phyloP scores from a whole-genome alignment of 1,140 invertebrate species.

The Ceratina australensis region DNA sequence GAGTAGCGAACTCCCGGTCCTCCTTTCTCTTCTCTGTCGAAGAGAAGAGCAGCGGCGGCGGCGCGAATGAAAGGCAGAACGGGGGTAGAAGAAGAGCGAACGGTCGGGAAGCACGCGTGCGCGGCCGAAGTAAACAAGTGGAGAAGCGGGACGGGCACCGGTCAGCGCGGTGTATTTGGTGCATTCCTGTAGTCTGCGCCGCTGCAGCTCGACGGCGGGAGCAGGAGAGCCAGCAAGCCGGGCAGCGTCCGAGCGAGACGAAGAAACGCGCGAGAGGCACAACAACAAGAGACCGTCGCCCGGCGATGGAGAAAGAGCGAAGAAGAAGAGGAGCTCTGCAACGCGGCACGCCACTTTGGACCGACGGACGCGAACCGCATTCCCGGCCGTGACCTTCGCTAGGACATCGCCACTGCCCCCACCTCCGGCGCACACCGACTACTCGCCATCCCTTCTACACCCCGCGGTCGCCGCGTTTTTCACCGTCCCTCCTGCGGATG shows the following conservation, averaged over 20 bases:
- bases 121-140: slow-evolving; percentile 74
- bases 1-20: slow-evolving; percentile 1
- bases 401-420: slow-evolving; percentile 79
- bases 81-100: background rate
- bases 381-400: slow-evolving; percentile 80
- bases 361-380: slow-evolving; percentile 77
- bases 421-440: slow-evolving; percentile 41
- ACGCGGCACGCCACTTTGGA: slow-evolving; percentile 73
- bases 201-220: slow-evolving; percentile 41
- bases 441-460: slow-evolving; percentile 38
- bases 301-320: slow-evolving; percentile 38
- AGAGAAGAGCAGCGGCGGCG: slow-evolving; percentile 7
- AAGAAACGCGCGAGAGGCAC: slow-evolving; percentile 30
- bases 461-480: slow-evolving; percentile 47
- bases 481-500: slow-evolving; percentile 36
- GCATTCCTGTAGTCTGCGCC: slow-evolving; percentile 74
- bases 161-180: slow-evolving; percentile 73
- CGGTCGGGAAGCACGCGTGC: slow-evolving; percentile 14
- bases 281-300: slow-evolving; percentile 19
- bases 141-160: slow-evolving; percentile 62
- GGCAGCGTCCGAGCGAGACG: background rate
- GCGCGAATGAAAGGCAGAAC: slow-evolving; percentile 13
- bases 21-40: background rate
- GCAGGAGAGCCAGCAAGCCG: slow-evolving; percentile 36
- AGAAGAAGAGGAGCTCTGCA: slow-evolving; percentile 52